Evolutionary conservation across 1,140 invertebrate genomes (phyloP).

Genomic region (Melipona quadrifasciata): DNA sequence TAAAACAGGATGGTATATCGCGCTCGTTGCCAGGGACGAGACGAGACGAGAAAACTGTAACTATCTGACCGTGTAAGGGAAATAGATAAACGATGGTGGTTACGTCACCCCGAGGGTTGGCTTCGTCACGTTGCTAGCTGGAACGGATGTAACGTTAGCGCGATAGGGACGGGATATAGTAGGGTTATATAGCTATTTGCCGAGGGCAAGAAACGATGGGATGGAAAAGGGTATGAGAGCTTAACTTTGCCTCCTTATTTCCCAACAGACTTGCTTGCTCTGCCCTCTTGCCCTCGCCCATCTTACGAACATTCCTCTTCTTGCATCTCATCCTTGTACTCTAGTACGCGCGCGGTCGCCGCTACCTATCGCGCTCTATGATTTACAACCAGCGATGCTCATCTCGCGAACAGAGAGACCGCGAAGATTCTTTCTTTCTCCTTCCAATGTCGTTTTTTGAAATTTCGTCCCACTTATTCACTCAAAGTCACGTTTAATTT

Average conservation of each 20-base stretch:
- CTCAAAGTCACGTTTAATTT: not conserved
- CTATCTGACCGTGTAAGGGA: constrained; percentile 44
- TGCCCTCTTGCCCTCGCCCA: constrained; percentile 51
- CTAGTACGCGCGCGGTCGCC: constrained; percentile 56
- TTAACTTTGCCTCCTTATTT: constrained; percentile 81
- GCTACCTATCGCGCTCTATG: constrained; percentile 70
- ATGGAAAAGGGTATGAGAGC: constrained; percentile 57
- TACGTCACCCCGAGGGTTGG: constrained; percentile 38
- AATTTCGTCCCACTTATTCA: constrained; percentile 31
- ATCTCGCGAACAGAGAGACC: constrained; percentile 75
- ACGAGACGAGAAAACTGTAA: constrained; percentile 43
- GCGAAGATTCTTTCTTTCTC: constrained; percentile 45
- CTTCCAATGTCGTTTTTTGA: constrained; percentile 22
- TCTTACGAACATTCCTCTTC: constrained; percentile 69
- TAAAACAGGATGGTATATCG: not conserved
- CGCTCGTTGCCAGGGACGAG: constrained; percentile 23
- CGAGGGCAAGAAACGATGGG: constrained; percentile 69
- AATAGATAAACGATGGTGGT: constrained; percentile 61
- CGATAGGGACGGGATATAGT: constrained; percentile 64
- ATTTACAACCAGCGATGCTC: constrained; percentile 78
- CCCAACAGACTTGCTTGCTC: constrained; percentile 76
- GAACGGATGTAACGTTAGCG: constrained; percentile 51
- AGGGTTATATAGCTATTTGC: constrained; percentile 78
- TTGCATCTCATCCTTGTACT: constrained; percentile 42
- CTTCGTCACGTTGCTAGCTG: constrained; percentile 54